Conservation (phyloP, 2,113 vertebrate genomes). For the Burhinus bistriatus region DNA sequence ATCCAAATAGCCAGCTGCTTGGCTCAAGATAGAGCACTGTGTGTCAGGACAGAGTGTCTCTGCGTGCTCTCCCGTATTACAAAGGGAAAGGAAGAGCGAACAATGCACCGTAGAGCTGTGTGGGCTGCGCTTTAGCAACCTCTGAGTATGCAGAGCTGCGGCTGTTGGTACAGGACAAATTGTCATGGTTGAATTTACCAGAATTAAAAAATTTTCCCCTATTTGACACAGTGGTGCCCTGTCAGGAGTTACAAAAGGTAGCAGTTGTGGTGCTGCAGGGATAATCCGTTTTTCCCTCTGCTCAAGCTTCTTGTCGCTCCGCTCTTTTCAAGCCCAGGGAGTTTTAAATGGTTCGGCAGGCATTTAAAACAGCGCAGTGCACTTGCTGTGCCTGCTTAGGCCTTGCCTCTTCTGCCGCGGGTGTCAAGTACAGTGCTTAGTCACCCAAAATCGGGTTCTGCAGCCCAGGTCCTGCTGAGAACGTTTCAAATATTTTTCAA, state of each 20-base stretch:
- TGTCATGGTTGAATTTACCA: background rate
- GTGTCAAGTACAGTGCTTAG: background rate
- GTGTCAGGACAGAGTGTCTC: background rate
- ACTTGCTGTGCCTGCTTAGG: background rate
- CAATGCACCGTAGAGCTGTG: background rate
- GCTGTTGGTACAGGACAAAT: background rate
- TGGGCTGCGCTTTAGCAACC: background rate
- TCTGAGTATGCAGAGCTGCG: background rate
- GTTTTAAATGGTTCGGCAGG: background rate
- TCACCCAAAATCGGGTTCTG: background rate
- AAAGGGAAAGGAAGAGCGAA: background rate
- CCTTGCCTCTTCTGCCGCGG: background rate
- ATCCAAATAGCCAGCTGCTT: background rate
- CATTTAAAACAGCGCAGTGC: background rate
- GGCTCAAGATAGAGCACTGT: background rate
- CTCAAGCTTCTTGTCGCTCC: background rate
- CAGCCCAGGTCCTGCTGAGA: background rate
- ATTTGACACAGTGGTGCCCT: background rate
- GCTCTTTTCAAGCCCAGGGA: background rate
- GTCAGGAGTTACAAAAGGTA: background rate
- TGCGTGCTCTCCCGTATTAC: accelerated
- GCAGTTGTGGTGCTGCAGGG: background rate
- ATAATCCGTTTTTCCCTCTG: background rate
- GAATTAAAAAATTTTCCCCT: background rate
- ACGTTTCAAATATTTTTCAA: background rate